Percentiles rank a stretch among this genome's conserved stretches.
phyloP scores from a whole-genome alignment of 2,888 invertebrate genomes.

The Cephalotes varians region DNA sequence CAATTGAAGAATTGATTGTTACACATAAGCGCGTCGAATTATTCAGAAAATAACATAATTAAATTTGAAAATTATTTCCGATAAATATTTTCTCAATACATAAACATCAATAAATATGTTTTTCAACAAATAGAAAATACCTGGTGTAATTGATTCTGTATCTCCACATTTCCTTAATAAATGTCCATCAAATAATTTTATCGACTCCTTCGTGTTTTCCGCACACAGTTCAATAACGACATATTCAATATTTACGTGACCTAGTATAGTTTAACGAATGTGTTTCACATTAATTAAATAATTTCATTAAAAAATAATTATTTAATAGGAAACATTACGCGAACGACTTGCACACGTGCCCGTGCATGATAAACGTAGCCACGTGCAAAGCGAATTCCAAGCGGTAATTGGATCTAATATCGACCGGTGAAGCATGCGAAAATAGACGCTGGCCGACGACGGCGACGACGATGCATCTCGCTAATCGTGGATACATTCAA shows the following conservation, averaged over 20 bases:
- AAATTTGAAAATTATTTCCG: neutral
- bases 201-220: neutral
- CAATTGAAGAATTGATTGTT: neutral
- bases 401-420: conserved; percentile 61
- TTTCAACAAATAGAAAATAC: neutral
- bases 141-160: neutral
- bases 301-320: conserved; percentile 7
- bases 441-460: conserved; percentile 51
- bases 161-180: neutral
- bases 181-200: neutral
- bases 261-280: neutral
- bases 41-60: neutral
- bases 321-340: neutral
- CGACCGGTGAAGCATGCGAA: conserved; percentile 49
- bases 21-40: neutral
- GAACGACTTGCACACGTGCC: neutral
- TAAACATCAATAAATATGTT: neutral
- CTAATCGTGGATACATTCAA: conserved; percentile 29
- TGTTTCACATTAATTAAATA: conserved; percentile 17
- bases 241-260: neutral
- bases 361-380: conserved; percentile 25
- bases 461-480: conserved; percentile 5
- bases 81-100: neutral
- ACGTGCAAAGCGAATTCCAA: conserved; percentile 47
- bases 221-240: neutral